Evolutionary conservation across 2,888 invertebrate genomes (phyloP), one percentile per base, ranked within the genome.

Genomic region (Clistopyga incitator): DNA sequence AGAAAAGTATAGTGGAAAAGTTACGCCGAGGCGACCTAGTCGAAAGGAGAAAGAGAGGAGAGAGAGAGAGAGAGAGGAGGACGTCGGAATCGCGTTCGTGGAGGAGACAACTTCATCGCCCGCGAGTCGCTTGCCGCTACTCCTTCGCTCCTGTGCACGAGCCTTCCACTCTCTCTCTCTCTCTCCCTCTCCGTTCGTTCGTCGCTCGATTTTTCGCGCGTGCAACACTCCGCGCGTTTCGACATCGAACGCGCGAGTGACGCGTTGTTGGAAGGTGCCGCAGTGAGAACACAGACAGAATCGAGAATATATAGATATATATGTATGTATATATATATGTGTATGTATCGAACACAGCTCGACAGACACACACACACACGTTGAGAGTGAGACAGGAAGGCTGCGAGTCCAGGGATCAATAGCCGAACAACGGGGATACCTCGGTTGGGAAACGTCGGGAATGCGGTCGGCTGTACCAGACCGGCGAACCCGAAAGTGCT

Each of bases 361-460:
- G n/a, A 18, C 47, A 38, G 29, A 61, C 18, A 47, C 34, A 38
- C 52, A 25, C n/a, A 29, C n/a, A 54, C 56, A 25, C 76, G 29
- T 18, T 8, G 13, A 20, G 45, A 59, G 47, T 6, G 52, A 54
- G 64, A 81, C 64, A 18, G 61, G 34, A 61, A 61, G 72, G 47
- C 72, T 34, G 34, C 72, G 82, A 85, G 81, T 86, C 84, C 84
- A 83, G 84, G 86, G 89, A 89, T 90, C 90, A 89, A 90, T 90
- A 90, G 90, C 86, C 88, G 90, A 89, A 89, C 88, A 89, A 89
- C 86, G 88, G 86, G 86, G 84, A 79, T 85, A 85, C 77, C 82
- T 86, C 84, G 85, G 84, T 86, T 85, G 87, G 86, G 81, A 85
- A 85, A 84, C 84, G 86, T 86, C 83, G 85, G 84, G 86, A 87